These are phyloP conservation scores for Ochotona princeps DNA, from an alignment of 2,113 vertebrate species.

Conservation along the genomic window DNA sequence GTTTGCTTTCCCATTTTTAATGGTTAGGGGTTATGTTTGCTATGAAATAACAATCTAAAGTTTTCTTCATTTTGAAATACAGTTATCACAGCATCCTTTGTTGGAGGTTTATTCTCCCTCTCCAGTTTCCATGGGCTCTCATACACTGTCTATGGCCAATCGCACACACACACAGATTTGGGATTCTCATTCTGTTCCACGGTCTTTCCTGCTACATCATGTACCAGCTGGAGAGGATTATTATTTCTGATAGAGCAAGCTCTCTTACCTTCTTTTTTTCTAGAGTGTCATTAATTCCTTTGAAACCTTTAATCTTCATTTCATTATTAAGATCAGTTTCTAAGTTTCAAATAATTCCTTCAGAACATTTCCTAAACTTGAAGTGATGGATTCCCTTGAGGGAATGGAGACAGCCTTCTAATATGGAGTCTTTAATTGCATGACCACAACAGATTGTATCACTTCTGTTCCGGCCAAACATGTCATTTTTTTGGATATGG, in stretches of 20 bases:
- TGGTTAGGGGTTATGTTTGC: not conserved
- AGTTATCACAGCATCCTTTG: not conserved
- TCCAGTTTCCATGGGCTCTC: not conserved
- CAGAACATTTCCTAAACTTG: not conserved
- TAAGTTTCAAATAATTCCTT: conserved; percentile 18
- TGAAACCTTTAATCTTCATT: conserved; percentile 1
- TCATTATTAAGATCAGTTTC: conserved; percentile 38
- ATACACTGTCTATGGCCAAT: not conserved
- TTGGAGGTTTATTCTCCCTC: not conserved
- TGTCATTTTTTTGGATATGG: not conserved
- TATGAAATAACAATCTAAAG: not conserved
- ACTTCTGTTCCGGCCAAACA: not conserved
- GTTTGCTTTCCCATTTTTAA: conserved; percentile 17
- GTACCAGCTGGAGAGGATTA: not conserved
- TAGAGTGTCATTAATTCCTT: not conserved
- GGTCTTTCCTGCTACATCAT: not conserved
- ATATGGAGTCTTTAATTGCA: not conserved
- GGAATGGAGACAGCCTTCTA: not conserved
- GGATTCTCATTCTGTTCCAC: not conserved
- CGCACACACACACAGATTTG: not conserved
- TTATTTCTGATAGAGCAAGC: not conserved
- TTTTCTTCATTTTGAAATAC: not conserved
- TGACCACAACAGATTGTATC: not conserved
- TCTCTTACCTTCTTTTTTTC: not conserved
- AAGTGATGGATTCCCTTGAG: conserved; percentile 16